These are phyloP conservation scores for Malthinus seriepunctatus DNA, from an alignment of 2,888 invertebrate genomes.

Conservation along the genomic window DNA sequence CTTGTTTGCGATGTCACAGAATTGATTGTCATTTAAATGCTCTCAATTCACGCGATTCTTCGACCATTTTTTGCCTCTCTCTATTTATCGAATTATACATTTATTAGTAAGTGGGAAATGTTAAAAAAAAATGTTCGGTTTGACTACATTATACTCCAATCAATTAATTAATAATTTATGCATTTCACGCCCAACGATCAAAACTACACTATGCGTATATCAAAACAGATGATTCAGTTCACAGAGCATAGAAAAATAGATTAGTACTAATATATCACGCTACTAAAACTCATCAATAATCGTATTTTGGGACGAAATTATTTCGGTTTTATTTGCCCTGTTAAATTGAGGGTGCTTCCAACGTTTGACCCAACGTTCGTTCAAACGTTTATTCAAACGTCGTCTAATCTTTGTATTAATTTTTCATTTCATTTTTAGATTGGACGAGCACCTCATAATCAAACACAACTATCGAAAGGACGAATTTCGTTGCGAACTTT, in stretches of 20 bases:
- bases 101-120: background rate
- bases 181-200: slow-evolving; percentile 32
- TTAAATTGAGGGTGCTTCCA: background rate
- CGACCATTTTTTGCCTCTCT: slow-evolving; percentile 3
- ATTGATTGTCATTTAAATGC: slow-evolving; percentile 26
- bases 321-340: background rate
- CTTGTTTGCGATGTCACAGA: slow-evolving; percentile 27
- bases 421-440: slow-evolving; percentile 61
- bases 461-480: slow-evolving; percentile 78
- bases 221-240: slow-evolving; percentile 37
- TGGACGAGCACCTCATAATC: slow-evolving; percentile 80
- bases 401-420: too few species aligned
- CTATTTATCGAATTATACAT: slow-evolving; percentile 3
- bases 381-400: too few species aligned
- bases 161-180: slow-evolving; percentile 29
- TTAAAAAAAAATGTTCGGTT: background rate
- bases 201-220: slow-evolving; percentile 21
- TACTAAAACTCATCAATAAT: slow-evolving; percentile 26
- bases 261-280: slow-evolving; percentile 37
- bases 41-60: slow-evolving; percentile 26
- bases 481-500: slow-evolving; percentile 82
- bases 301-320: slow-evolving; percentile 2
- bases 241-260: slow-evolving; percentile 37
- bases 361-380: too few species aligned
- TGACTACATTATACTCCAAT: slow-evolving; percentile 22